Evolutionary conservation across 1,140 invertebrate species (phyloP), one percentile per base, ranked within the genome.

Genomic region (Brachionus asplanchnoidis): DNA sequence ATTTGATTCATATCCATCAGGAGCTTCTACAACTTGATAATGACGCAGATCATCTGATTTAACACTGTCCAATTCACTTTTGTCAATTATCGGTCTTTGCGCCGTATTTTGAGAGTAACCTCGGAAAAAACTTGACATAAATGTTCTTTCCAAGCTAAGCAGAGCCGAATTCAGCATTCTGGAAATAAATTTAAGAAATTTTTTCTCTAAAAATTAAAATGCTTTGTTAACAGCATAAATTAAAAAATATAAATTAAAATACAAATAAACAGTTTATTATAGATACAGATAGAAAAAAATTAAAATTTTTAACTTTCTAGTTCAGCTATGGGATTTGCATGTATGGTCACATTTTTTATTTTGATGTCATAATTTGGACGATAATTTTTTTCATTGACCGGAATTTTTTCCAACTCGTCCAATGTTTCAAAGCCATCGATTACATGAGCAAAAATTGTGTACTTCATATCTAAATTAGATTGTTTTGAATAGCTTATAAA

Each of bases 401-500:
- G 53, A 26, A 85, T 66, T 28, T 77, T 60, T 70, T 85, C 84
- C 28, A 85, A 60, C 36, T 79, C 60, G 32, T 77, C 70, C 17
- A 85, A 50, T 7, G 70, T 79, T 17, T 85, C 75, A 44, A 85
- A 66, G 0, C 84, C 70, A 36, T 79, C 75, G 12, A 85, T 68
- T 11, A 97, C 91, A 86, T 95, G 91, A 12, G 96, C 97, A 91
- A 99, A 99, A 88, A 99, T 97, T 8, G 96, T 92, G 89, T 99
- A 97, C 90, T 98, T 98, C 53, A 95, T 94, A 92, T 99, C 97
- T 7, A 99, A 90, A 95, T 97, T 98, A 86, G 98, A 96, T 6
- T 96, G 97, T 8, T 97, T 96, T 0, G 94, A 96, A 84, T 99
- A 90, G 0, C 96, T 98, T 28, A 99, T 96, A 87, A 99, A 99